These are phyloP conservation scores for Palaemon carinicauda DNA, from an alignment of 1,140 invertebrate genomes.

Conservation along the genomic window DNA sequence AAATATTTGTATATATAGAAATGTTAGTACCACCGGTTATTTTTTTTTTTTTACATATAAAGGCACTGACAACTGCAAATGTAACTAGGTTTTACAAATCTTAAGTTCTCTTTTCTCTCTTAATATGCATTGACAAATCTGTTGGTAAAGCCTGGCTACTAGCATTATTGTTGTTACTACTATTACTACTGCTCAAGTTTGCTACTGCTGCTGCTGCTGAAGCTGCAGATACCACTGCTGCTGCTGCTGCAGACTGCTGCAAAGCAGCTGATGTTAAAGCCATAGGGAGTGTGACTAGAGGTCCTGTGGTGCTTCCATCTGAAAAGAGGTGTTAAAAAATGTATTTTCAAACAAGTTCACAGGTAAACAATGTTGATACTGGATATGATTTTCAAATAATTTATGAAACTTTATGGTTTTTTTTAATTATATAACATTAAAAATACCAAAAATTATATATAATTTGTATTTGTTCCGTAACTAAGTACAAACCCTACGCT, in stretches of 20 bases:
- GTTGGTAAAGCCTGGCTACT: slow-evolving; percentile 33
- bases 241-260: slow-evolving; percentile 39
- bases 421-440: no score
- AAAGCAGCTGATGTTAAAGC: slow-evolving; percentile 41
- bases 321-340: neutral
- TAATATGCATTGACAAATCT: slow-evolving; percentile 43
- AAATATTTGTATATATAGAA: no score
- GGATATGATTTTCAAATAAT: neutral
- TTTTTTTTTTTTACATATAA: no score
- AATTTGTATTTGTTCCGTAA: no score
- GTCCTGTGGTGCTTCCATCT: slow-evolving; percentile 2
- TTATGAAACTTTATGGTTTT: neutral
- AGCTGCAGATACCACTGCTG: neutral
- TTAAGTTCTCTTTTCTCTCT: slow-evolving; percentile 37
- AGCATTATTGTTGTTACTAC: slow-evolving; percentile 10
- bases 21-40: no score
- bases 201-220: slow-evolving; percentile 12
- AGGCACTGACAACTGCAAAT: no score
- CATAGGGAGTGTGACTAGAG: slow-evolving; percentile 42
- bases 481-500: no score
- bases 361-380: neutral
- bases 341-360: neutral
- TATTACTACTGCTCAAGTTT: neutral
- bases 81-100: neutral
- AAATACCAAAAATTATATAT: no score